Evolutionary conservation across 2,113 vertebrate genomes (phyloP), one percentile per base, ranked within the genome.

Genomic region (Danionella cerebrum): DNA sequence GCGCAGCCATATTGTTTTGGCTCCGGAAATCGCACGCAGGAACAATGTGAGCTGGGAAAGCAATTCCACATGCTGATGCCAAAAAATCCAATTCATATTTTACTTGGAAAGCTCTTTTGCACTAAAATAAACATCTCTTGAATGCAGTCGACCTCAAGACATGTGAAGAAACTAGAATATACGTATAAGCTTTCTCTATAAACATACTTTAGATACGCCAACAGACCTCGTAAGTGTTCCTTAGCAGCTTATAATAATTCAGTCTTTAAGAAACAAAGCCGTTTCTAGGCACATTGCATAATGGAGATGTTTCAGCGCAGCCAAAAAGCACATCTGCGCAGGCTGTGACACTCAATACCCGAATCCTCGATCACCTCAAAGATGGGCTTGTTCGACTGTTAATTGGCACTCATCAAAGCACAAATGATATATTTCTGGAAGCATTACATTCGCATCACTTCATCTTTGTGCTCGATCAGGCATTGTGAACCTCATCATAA

Each of bases 1-100:
- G 65, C 65, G 48, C 50, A 65, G 67, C 65, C 33, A 45, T 73
- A 76, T 77, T 79, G 78, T 77, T 77, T 77, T 71, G 75, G 72
- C 70, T 69, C 58, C 45, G 58, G 58, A 74, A 70, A 68, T 50
- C 22, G 18, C 42, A 48, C 44, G 22, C 25, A 33, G 62, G 68
- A 75, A 71, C 74, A 72, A 75, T 67, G 39, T 54, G 36, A 33
- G 70, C 60, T 38, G 48, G 44, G 42, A 39, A 59, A 54, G 50
- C 51, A 35, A n/a, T 48, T 67, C 50, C 25, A 60, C 24, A 29
- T 67, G 67, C 19, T 33, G 33, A 60, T 22, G 70, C 72, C 72
- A 79, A 60, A 72, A 48, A 44, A 63, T 60, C 41, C 21, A 19
- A 67, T 66, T 71, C 68, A 70, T 67, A 78, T 76, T 74, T 67